Conservation (phyloP, 2,888 invertebrate genomes). For the Leptarthrus brevirostris region DNA sequence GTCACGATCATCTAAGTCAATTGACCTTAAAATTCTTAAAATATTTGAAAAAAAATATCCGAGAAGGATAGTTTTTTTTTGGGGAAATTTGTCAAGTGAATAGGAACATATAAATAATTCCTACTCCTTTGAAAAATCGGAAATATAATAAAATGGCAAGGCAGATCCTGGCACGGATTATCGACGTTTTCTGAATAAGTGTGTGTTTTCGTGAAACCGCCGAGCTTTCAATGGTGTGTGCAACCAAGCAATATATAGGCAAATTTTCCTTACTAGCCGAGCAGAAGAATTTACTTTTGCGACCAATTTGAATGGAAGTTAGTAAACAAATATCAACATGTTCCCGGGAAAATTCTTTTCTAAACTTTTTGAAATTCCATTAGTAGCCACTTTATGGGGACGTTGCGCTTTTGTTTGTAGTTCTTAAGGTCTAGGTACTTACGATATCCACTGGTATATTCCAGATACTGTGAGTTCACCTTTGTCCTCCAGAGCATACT, state of each 20-base stretch:
- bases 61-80: slow-evolving; percentile 2
- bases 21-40: slow-evolving; percentile 2
- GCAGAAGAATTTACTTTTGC: slow-evolving; percentile 43
- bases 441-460: slow-evolving; percentile 95
- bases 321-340: slow-evolving; percentile 56
- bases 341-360: slow-evolving; percentile 28
- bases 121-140: background rate
- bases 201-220: background rate
- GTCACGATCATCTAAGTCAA: background rate
- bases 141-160: slow-evolving; percentile 37
- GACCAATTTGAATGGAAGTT: slow-evolving; percentile 52
- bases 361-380: slow-evolving; percentile 48
- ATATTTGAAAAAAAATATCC: background rate
- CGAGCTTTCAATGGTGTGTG: background rate
- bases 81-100: slow-evolving; percentile 38
- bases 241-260: slow-evolving; percentile 13
- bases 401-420: slow-evolving; percentile 30
- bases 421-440: slow-evolving; percentile 68
- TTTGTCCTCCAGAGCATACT: slow-evolving; percentile 85
- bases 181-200: slow-evolving; percentile 50
- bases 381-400: slow-evolving; percentile 6
- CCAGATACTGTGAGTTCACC: slow-evolving; percentile 90
- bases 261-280: slow-evolving; percentile 16
- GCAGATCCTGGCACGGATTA: slow-evolving; percentile 51
- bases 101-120: slow-evolving; percentile 1